Percentiles rank a stretch among this genome's conserved stretches.
Evolutionary conservation across 2,797 vertebrate genomes (phyloP).

Genomic region (Myotis vivesi): DNA sequence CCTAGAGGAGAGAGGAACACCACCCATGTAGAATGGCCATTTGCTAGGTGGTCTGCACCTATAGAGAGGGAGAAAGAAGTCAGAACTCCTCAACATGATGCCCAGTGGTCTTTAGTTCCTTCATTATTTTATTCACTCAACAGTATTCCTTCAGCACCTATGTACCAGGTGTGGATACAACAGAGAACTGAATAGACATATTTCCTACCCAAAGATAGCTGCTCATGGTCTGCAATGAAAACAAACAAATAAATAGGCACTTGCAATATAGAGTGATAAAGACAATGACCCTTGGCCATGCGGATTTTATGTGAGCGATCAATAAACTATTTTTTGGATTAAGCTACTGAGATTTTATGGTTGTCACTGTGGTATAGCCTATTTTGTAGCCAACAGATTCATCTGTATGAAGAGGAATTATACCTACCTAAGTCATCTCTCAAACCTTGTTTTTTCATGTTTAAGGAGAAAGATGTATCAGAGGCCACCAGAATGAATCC

Average conservation of each 20-base stretch:
- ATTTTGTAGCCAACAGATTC: constrained; percentile 24
- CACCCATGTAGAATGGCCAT: neutral
- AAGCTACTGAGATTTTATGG: neutral
- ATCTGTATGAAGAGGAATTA: constrained; percentile 2
- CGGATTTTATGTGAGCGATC: constrained; percentile 1
- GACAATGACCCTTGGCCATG: neutral
- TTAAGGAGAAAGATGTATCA: neutral
- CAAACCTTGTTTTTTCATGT: neutral
- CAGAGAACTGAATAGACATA: neutral
- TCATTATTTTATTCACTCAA: neutral
- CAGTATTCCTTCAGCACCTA: neutral
- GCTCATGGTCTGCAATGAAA: neutral
- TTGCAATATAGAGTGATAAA: neutral
- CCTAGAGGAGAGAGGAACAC: neutral
- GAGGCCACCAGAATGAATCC: neutral
- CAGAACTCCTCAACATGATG: neutral
- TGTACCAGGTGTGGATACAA: neutral
- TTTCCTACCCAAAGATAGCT: neutral
- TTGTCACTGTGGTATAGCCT: neutral
- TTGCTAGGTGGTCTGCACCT: neutral
- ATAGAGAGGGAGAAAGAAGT: neutral
- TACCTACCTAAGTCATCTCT: neutral
- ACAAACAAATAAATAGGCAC: neutral
- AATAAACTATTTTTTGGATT: neutral
- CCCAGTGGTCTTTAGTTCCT: neutral